Evolutionary conservation across 2,797 vertebrate genomes (phyloP).

Genomic region (Tadarida brasiliensis): DNA sequence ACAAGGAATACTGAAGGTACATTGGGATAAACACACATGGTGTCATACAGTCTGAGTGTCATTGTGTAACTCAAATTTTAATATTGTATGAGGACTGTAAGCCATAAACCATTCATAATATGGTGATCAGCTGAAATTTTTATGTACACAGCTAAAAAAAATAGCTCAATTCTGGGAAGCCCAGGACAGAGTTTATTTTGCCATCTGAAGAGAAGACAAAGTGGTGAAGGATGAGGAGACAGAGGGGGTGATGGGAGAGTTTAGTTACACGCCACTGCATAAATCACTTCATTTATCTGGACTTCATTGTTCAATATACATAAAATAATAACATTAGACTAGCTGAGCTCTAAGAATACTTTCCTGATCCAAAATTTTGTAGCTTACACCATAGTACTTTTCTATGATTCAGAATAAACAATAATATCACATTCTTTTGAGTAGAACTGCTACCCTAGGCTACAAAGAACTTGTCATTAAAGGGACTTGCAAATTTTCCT

Average conservation of each 20-base stretch:
- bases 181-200: neutral
- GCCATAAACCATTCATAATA: neutral
- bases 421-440: constrained; percentile 24
- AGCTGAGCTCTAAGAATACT: constrained; percentile 36
- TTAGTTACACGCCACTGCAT: neutral
- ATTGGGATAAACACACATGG: neutral
- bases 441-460: neutral
- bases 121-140: neutral
- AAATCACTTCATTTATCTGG: constrained; percentile 1
- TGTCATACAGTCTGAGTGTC: neutral
- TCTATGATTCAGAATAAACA: constrained; percentile 30
- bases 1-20: constrained; percentile 88
- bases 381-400: neutral
- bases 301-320: neutral
- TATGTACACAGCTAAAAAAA: neutral
- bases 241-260: neutral
- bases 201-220: neutral
- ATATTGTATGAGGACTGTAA: neutral
- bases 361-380: constrained; percentile 6
- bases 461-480: constrained; percentile 45
- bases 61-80: neutral
- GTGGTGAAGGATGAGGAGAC: neutral
- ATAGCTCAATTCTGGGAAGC: constrained; percentile 6
- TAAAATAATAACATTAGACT: neutral
- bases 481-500: neutral